These are phyloP conservation scores for Premnoplex brunnescens DNA, from an alignment of 2,797 vertebrate genomes.

Conservation along the genomic window DNA sequence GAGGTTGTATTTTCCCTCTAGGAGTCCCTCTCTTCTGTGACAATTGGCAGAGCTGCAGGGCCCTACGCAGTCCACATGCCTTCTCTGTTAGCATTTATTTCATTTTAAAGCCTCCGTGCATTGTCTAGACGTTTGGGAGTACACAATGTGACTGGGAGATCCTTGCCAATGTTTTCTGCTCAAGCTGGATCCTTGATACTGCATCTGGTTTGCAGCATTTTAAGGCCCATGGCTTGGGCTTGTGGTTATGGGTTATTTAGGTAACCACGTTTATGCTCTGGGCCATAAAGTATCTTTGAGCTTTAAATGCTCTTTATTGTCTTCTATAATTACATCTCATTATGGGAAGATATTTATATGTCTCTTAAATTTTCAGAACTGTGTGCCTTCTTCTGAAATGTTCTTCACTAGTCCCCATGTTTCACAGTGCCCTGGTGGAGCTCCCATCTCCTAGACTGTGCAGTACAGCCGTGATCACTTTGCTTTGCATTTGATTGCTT, in stretches of 20 bases:
- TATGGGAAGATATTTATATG: not conserved
- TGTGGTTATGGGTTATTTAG: not conserved
- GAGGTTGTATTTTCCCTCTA: conserved; percentile 4
- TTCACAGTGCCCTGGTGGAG: not conserved
- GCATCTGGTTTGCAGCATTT: conserved; percentile 31
- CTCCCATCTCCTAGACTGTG: not conserved
- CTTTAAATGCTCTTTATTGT: not conserved
- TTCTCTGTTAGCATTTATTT: conserved; percentile 58
- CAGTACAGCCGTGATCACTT: not conserved
- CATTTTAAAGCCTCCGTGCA: conserved; percentile 43
- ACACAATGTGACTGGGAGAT: conserved; percentile 21
- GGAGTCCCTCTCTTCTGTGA: conserved; percentile 1
- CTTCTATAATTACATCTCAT: not conserved
- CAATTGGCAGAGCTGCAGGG: conserved; percentile 29
- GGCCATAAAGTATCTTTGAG: not conserved
- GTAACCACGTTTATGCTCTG: not conserved
- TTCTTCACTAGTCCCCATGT: not conserved
- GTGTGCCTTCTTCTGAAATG: not conserved
- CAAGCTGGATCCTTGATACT: not conserved
- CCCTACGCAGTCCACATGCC: not conserved
- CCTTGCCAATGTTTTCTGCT: conserved; percentile 23
- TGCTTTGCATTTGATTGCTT: not conserved
- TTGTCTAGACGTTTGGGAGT: conserved; percentile 58
- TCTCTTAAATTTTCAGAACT: not conserved
- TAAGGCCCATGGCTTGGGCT: not conserved